Conservation (phyloP, 2,888 invertebrate genomes). For the Napeogenes inachia region DNA sequence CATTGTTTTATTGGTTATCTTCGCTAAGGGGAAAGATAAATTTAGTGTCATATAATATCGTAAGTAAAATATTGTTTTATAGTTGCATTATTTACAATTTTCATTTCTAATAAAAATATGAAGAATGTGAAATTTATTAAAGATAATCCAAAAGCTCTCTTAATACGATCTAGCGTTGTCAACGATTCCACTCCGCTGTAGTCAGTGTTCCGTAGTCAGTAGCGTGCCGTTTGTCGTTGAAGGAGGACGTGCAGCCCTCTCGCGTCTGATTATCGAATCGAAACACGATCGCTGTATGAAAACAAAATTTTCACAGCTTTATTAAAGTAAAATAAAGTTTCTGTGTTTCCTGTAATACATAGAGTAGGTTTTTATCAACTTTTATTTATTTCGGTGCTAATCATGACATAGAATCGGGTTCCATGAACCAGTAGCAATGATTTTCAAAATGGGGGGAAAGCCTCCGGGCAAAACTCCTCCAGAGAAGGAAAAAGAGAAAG, state of each 20-base stretch:
- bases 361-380: constrained; percentile 1
- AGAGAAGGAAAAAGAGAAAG: constrained; percentile 44
- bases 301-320: constrained; percentile 14
- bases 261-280: constrained; percentile 45
- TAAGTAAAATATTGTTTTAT: background rate
- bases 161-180: constrained; percentile 3
- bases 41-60: no score
- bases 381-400: constrained; percentile 5
- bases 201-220: constrained; percentile 41
- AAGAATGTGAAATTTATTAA: background rate
- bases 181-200: background rate
- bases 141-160: constrained; percentile 5
- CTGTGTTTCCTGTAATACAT: background rate
- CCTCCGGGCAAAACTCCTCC: constrained; percentile 46
- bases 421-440: constrained; percentile 50
- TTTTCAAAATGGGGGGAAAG: constrained; percentile 67
- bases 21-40: no score
- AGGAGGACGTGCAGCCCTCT: constrained; percentile 43
- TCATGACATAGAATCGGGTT: constrained; percentile 17
- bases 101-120: background rate
- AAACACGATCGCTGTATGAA: constrained; percentile 52
- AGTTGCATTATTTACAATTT: background rate
- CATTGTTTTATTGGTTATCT: no score
- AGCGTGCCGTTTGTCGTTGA: constrained; percentile 56
- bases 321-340: constrained; percentile 2